Conservation (phyloP, 2,888 invertebrate species). For the Barypeithes pellucidus region DNA sequence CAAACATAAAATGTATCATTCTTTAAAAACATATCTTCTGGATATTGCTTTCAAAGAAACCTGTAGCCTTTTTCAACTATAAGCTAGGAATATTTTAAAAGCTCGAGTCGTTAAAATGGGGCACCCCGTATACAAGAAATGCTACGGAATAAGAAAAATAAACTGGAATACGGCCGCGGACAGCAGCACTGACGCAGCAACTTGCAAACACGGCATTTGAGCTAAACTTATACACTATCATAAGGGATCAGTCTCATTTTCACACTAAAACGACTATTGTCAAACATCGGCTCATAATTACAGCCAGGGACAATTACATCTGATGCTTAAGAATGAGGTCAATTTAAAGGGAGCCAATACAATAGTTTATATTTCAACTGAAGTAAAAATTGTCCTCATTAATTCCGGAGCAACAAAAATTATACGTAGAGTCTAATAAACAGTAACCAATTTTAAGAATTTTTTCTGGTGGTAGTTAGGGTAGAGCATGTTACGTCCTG, state of each 20-base stretch:
- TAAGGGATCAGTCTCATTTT: slow-evolving; percentile 63
- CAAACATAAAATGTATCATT: background rate
- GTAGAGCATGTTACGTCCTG: too few species aligned
- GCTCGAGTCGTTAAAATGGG: slow-evolving; percentile 7
- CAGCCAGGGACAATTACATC: slow-evolving; percentile 58
- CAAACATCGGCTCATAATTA: slow-evolving; percentile 64
- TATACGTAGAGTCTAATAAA: too few species aligned
- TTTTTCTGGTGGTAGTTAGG: too few species aligned
- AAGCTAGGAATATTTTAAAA: background rate
- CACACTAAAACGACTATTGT: slow-evolving; percentile 63
- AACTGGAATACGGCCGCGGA: slow-evolving; percentile 47
- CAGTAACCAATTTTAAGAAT: too few species aligned
- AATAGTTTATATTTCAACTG: too few species aligned
- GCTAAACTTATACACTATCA: slow-evolving; percentile 60
- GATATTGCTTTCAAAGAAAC: too few species aligned
- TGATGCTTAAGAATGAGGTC: background rate
- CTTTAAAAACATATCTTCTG: background rate
- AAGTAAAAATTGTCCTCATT: too few species aligned
- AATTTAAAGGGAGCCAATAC: background rate
- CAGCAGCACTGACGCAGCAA: slow-evolving; percentile 50
- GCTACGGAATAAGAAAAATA: slow-evolving; percentile 15
- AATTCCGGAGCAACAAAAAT: too few species aligned
- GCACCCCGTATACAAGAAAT: slow-evolving; percentile 19
- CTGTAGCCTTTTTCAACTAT: background rate
- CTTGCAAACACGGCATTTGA: slow-evolving; percentile 65